Base-by-base conservation (phyloP, 2,113 vertebrate genomes). In the Paradoxurus hermaphroditus region DNA sequence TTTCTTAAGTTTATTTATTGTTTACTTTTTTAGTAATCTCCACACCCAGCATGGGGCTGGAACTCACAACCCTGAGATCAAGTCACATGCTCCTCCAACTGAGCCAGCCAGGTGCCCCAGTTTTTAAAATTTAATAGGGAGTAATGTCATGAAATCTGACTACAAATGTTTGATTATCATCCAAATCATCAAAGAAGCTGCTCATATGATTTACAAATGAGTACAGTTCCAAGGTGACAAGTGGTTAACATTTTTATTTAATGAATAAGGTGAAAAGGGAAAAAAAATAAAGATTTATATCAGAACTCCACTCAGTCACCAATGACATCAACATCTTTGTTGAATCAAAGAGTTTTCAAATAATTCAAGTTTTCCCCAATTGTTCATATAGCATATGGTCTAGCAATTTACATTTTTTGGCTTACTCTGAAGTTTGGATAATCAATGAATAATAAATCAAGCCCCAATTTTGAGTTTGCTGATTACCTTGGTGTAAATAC, bases 391-490 rank as follows among this genome's bases (percentile, higher is more conserved):
- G 36, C 27, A 86, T 14, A 56, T 5, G 77, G 3, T 56, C 23
- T 91, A 89, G 73, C 9, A 85, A 29, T 73, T 68, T 44, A 92
- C 8, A 75, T 51, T 85, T 85, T 94, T 77, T 89, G 85, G 21
- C 44, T 88, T 84, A 94, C 92, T 59, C 25, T 72, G 2, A 83
- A 95, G 39, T 95, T 86, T 75, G 91, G 25, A 77, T n/a, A 75
- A 88, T 49, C 83, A 84, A 63, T 25, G 89, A 72, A 59, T 65
- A 87, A 73, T 67, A 77, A 78, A 49, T 63, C 27, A 84, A 95
- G 21, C 6, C 19, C 53, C 89, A 3, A 81, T 70, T 63, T 81
- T n/a, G 51, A 67, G 70, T 83, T 91, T 75, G 41, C 18, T 29
- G 2, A 51, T 70, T 34, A 78, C 29, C 27, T 59, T 7, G 29